Evolutionary conservation across 2,797 vertebrate species (phyloP), one percentile per base, ranked within the genome.

Genomic region (Scarus forsteni): DNA sequence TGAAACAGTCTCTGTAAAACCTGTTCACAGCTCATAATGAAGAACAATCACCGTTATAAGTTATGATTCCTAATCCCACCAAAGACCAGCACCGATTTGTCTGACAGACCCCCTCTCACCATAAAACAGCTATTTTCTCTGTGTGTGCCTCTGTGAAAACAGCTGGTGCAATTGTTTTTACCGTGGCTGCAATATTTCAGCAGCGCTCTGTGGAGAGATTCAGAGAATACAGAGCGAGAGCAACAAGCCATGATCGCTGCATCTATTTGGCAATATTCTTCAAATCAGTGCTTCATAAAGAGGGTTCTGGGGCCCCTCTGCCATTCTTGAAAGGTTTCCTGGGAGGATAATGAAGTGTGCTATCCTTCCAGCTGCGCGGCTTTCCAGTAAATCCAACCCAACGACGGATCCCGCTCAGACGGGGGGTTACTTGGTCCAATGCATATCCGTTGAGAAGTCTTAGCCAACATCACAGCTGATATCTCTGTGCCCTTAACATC

Each of bases 301-400:
- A 64, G 54, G 49, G 67, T 64, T 73, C 49, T 60, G 36, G 48
- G 45, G 15, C 19, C n/a, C 36, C 56, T 65, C 64, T 63, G 83
- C 64, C 50, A 54, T 54, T 69, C 44, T 58, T 68, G 52, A 79
- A 74, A 67, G 60, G 35, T 68, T 70, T 48, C 71, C 69, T 61
- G 40, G 50, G 52, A 48, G 44, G 77, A 80, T 78, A 85, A 78
- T 75, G 60, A 78, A 66, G 55, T 80, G 50, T 69, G 44, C 65
- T 65, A 70, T 73, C 54, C 40, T 75, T 54, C 73, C 62, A 70
- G 66, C 66, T 77, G 69, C 62, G 70, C 3, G 0, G 16, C 67
- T 74, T 71, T 60, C 42, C 55, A 54, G 50, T 60, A 52, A 77
- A 73, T 68, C 3, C 1, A 59, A 59, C 70, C 48, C 48, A 60